Evolutionary conservation across 2,797 vertebrate species (phyloP), one percentile per base, ranked within the genome.

Genomic region (Trachops cirrhosus): DNA sequence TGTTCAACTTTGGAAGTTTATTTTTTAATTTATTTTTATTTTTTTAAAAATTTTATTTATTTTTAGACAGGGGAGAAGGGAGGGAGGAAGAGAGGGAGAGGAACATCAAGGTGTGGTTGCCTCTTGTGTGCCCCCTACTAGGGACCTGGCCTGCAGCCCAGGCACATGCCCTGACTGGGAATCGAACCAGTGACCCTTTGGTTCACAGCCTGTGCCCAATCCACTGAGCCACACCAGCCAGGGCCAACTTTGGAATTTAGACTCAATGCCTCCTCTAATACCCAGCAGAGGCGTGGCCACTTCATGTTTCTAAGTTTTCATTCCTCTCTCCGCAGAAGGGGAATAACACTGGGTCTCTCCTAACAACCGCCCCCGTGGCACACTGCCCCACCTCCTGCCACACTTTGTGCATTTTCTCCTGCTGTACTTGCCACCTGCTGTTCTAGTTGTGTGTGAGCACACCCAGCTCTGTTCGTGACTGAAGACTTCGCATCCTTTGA

Each of bases 341-440:
- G 78, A 78, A 37, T 52, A 32, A 50, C 34, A 44, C 14, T 62
- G 59, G 48, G 32, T 29, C 6, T 32, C 52, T 14, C 24, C 19
- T 74, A n/a, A 68, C 3, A 18, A 7, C 24, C 39, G 14, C 37
- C n/a, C 11, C 26, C 37, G 8, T 1, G 37, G 46, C 29, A 19
- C 1, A 19, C 29, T 3, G 10, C 10, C n/a, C 62, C 0, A 6
- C 26, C 74, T 14, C 34, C 9, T 44, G 21, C 0, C 21, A 10
- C 19, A 84, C 80, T 84, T 32, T 34, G 2, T 24, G 26, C 9
- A 6, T 57, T 2, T 71, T 93, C 9, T 84, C 80, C 46, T 77
- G 10, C 79, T 46, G 10, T 21, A 26, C 34, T 39, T 52, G 59
- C 16, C 34, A n/a, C 14, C 24, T 80, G 34, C 37, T 46, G 21